These are phyloP conservation scores for Pteruthius melanotis DNA, from an alignment of 2,113 vertebrate species.

Conservation along the genomic window DNA sequence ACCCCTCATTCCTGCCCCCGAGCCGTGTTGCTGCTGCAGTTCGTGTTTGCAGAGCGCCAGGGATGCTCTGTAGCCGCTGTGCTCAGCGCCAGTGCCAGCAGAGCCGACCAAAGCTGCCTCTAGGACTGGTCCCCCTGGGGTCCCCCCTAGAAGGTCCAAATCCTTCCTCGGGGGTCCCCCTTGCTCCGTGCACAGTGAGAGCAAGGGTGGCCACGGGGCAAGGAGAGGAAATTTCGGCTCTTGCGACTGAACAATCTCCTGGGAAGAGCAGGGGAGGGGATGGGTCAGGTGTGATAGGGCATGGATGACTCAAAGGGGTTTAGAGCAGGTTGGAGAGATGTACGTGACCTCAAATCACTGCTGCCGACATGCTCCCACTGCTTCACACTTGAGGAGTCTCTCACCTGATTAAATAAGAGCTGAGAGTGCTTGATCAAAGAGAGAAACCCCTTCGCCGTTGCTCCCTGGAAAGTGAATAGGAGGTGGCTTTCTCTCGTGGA, in stretches of 20 bases:
- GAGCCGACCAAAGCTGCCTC: not conserved
- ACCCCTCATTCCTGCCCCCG: not conserved
- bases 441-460: not conserved
- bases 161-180: not conserved
- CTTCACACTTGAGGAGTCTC: not conserved
- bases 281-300: not conserved
- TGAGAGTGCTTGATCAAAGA: not conserved
- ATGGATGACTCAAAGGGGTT: not conserved
- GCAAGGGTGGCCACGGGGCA: not conserved
- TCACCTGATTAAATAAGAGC: not conserved
- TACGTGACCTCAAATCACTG: not conserved
- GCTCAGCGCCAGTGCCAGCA: not conserved
- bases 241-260: accelerated
- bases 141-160: not conserved
- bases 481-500: not conserved
- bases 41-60: not conserved
- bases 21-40: not conserved
- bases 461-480: not conserved
- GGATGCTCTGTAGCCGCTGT: not conserved
- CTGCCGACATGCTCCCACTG: not conserved
- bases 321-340: not conserved
- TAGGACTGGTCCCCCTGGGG: accelerated
- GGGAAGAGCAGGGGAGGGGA: not conserved
- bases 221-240: not conserved
- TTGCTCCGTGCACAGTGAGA: not conserved